These are phyloP conservation scores for Mirza zaza DNA, from an alignment of 2,113 vertebrate species.

Conservation along the genomic window DNA sequence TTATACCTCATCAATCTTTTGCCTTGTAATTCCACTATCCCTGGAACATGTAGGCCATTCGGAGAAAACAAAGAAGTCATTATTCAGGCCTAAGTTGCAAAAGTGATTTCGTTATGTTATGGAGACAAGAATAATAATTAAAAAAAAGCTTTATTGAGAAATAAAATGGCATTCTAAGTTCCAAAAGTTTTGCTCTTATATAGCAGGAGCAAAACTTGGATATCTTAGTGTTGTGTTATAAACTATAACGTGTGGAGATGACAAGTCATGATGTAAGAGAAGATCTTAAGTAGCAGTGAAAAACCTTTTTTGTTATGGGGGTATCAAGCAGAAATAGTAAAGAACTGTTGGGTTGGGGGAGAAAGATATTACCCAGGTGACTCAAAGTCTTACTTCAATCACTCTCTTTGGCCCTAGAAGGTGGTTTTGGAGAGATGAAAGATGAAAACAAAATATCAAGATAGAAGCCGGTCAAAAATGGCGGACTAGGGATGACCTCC, in stretches of 20 bases:
- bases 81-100: neutral
- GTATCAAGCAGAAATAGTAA: neutral
- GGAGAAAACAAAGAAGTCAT: constrained; percentile 22
- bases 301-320: neutral
- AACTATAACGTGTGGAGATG: neutral
- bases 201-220: neutral
- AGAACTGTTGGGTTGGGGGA: neutral
- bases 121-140: neutral
- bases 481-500: no score
- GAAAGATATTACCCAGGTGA: neutral
- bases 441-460: neutral
- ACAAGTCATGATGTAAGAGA: neutral
- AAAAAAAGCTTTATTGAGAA: neutral
- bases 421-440: neutral
- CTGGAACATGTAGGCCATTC: neutral
- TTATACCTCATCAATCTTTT: neutral
- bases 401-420: neutral
- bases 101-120: constrained; percentile 35
- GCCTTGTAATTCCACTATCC: neutral
- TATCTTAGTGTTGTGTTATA: neutral
- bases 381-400: neutral
- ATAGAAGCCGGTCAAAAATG: no score
- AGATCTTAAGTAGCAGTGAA: neutral
- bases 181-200: neutral
- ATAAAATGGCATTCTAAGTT: neutral